Conservation (phyloP, 2,113 vertebrate genomes). For the Nyctibius bracteatus region DNA sequence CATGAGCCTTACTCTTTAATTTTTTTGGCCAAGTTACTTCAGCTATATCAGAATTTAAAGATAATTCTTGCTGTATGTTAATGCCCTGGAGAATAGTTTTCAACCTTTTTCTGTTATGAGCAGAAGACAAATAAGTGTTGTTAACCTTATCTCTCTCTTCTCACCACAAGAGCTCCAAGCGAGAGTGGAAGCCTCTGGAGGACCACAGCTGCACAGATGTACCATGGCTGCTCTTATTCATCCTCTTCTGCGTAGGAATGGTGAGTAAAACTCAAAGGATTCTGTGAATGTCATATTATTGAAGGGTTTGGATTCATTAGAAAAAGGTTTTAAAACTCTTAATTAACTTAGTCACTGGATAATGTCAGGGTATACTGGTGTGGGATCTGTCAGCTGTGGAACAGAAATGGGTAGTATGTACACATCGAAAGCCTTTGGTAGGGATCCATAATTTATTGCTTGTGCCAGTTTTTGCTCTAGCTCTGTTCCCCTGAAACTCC, state of each 20-base stretch:
- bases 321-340: background rate
- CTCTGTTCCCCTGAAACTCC: background rate
- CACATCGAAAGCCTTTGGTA: background rate
- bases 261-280: constrained; percentile 74
- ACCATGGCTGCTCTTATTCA: constrained; percentile 93
- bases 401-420: background rate
- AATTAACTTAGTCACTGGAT: background rate
- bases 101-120: background rate
- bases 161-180: constrained; percentile 86
- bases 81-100: background rate
- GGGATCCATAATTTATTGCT: background rate
- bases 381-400: background rate
- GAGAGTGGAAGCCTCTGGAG: constrained; percentile 97
- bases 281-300: background rate
- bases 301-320: background rate
- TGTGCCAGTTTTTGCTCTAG: background rate
- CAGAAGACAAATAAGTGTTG: background rate
- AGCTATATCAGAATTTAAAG: background rate
- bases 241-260: constrained; percentile 95
- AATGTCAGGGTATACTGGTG: background rate
- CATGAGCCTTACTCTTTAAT: background rate
- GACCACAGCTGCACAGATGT: constrained; percentile 97
- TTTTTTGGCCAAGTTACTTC: background rate
- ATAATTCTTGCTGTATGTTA: background rate
- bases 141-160: constrained; percentile 20